Evolutionary conservation across 2,888 invertebrate genomes (phyloP).

Genomic region (Mythimna albipuncta): DNA sequence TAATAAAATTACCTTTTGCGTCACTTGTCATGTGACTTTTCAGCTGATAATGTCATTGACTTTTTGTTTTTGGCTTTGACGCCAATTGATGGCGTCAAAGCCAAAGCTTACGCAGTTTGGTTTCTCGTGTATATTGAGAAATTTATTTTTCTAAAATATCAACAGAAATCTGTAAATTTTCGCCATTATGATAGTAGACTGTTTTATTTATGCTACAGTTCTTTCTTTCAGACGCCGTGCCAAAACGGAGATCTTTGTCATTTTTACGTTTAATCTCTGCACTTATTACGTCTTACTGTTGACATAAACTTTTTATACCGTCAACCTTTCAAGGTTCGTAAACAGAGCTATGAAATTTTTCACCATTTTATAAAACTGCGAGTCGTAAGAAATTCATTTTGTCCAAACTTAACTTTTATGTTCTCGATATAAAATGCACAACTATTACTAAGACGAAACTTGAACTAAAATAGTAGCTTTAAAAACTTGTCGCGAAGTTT

Average conservation of each 20-base stretch:
- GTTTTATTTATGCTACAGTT: background rate
- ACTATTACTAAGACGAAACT: conserved; percentile 50
- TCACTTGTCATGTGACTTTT: too few species aligned
- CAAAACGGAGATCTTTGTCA: background rate
- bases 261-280: conserved; percentile 7
- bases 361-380: conserved; percentile 41
- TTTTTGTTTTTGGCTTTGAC: too few species aligned
- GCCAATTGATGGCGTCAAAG: too few species aligned
- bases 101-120: too few species aligned
- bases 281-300: conserved; percentile 27
- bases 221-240: too few species aligned
- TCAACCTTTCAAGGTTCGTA: conserved; percentile 46
- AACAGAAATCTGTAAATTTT: too few species aligned
- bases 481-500: conserved; percentile 57
- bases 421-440: conserved; percentile 53
- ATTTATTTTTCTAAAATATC: too few species aligned
- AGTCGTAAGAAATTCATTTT: conserved; percentile 50
- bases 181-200: background rate
- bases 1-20: too few species aligned
- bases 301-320: conserved; percentile 31
- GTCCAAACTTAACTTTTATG: conserved; percentile 46
- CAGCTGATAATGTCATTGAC: too few species aligned
- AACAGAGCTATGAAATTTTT: conserved; percentile 44
- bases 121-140: too few species aligned
- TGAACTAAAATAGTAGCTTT: conserved; percentile 58